Evolutionary conservation across 64 coral and sea anemone species (phyloP), one percentile per base, ranked within the genome.

Genomic region (Montipora capricornis): DNA sequence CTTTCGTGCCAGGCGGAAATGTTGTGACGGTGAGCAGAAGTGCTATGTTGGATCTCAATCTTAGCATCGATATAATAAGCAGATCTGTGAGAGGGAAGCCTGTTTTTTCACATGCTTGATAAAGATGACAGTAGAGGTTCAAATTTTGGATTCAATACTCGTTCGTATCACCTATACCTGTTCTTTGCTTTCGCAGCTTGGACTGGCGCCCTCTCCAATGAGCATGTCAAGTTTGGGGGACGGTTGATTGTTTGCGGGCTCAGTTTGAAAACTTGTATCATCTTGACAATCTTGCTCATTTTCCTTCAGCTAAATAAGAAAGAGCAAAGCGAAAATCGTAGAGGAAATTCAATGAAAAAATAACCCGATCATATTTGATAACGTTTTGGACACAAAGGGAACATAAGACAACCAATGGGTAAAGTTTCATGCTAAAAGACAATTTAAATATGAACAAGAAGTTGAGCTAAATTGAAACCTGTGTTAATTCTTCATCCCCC

Each of bases 201-300:
- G 16, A 73, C 82, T 73, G 19, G 62, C 82, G 48, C 44, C 47
- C 10, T 0, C 66, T 11, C 66, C 82, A 86, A 66, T 50, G 47
- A 71, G 37, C 44, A 50, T 52, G 82, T 86, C 82, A 86, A 71
- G 44, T 50, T 86, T 73, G 64, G 64, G 66, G 71, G 82, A 86
- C 46, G 16, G 82, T 46, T 70, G 82, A 71, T 86, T 13, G 2
- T 5, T 20, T 71, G 10, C 46, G 16, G 46, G 16, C 17, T 86
- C 82, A 70, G 16, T 71, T 8, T 46, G 82, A 71, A 45, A 22
- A 0, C 10, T 86, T 12, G 22, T 66, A 22, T 44, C 29, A 4
- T 9, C 66, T 5, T 16, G 0, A 20, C 5, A 20, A 5, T 22
- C 15, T 50, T 73, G 44, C 2, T 0, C 10, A 71, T 50, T 73